A percentile compares a stretch with the other conserved stretches of the same genome.
Evolutionary conservation across 2,797 vertebrate genomes (phyloP).

Genomic region (Cuniculus paca): DNA sequence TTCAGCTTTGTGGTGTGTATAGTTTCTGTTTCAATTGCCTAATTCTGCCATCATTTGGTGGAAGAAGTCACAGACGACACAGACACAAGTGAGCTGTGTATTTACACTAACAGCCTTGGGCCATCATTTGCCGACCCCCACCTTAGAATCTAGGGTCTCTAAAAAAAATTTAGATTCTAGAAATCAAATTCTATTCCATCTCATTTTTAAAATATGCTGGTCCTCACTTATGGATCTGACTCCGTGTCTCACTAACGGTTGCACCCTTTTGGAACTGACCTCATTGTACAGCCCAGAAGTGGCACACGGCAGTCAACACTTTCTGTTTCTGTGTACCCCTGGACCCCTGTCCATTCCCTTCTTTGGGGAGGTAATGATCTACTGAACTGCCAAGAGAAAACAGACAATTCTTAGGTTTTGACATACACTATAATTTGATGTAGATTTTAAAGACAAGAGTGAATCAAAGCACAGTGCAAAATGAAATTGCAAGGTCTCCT

Average conservation of each 20-base stretch:
- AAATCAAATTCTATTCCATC: neutral
- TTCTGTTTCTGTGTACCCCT: neutral
- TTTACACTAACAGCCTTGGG: neutral
- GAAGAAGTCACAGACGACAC: neutral
- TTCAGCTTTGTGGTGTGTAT: neutral
- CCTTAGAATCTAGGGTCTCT: neutral
- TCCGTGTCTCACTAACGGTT: neutral
- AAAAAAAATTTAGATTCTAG: neutral
- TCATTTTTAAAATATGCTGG: neutral
- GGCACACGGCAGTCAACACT: neutral
- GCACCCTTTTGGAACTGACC: neutral
- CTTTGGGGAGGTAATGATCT: neutral
- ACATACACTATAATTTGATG: neutral
- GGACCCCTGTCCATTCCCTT: neutral
- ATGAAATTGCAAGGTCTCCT: neutral
- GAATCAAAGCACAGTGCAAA: neutral
- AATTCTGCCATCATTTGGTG: neutral
- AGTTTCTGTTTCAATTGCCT: neutral
- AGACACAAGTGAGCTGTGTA: neutral
- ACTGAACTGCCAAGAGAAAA: neutral
- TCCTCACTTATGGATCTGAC: neutral
- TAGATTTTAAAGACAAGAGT: neutral
- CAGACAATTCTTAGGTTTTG: constrained; percentile 8
- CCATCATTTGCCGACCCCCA: neutral
- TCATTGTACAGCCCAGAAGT: neutral